Conservation (phyloP, 2,797 vertebrate species). For the Sebastes diaconus region DNA sequence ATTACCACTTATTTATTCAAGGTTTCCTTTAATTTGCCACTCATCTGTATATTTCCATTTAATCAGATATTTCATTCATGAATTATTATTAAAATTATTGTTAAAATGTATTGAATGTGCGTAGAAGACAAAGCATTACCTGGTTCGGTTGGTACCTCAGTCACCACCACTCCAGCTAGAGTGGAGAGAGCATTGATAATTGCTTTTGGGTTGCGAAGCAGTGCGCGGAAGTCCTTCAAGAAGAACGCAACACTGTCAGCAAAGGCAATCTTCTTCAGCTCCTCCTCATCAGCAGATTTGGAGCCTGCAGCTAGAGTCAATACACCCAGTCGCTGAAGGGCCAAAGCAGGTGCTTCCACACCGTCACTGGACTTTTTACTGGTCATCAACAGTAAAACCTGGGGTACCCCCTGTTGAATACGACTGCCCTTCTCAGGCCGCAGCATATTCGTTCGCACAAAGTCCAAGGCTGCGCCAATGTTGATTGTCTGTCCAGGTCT, state of each 20-base stretch:
- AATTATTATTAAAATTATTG: background rate
- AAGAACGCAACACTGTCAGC: constrained; percentile 77
- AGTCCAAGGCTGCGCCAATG: constrained; percentile 89
- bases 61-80: background rate
- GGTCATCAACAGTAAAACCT: constrained; percentile 89
- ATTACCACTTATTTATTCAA: background rate
- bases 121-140: constrained; percentile 59
- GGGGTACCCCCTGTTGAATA: constrained; percentile 82
- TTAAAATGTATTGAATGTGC: background rate
- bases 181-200: constrained; percentile 85
- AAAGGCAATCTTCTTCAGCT: constrained; percentile 88
- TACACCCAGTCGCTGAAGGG: constrained; percentile 83
- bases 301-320: constrained; percentile 86
- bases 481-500: constrained; percentile 76
- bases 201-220: constrained; percentile 54
- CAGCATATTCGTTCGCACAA: constrained; percentile 87
- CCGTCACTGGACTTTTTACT: constrained; percentile 89
- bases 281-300: constrained; percentile 74
- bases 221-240: constrained; percentile 70
- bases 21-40: background rate
- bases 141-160: constrained; percentile 78
- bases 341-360: constrained; percentile 77
- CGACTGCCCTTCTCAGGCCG: constrained; percentile 85
- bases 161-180: constrained; percentile 80
- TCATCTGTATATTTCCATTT: background rate